phyloP scores from a whole-genome alignment of 2,113 vertebrate species.

The Crotalus tigris region DNA sequence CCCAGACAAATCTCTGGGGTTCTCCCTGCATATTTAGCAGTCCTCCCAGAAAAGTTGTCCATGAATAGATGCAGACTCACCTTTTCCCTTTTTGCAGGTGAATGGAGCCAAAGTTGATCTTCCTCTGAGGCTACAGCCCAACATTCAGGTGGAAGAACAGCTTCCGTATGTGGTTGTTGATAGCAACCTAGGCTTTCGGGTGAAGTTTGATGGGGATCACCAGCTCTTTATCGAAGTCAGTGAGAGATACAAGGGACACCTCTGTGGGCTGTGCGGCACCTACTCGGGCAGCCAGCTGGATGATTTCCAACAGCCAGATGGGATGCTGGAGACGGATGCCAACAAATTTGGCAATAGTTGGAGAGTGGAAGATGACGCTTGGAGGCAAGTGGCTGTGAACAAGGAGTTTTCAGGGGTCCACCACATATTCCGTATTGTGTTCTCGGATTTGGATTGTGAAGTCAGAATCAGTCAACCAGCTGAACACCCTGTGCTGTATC shows the following conservation, averaged over 20 bases:
- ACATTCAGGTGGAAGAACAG: conserved; percentile 29
- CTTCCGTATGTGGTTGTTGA: conserved; percentile 36
- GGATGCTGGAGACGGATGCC: conserved; percentile 41
- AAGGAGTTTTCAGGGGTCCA: background rate
- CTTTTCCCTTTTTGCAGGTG: conserved; percentile 38
- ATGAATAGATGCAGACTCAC: no score
- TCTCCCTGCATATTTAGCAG: background rate
- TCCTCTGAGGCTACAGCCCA: conserved; percentile 27
- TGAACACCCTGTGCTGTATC: background rate
- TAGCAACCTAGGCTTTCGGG: conserved; percentile 47
- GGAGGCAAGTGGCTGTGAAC: conserved; percentile 44
- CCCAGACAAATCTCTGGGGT: background rate
- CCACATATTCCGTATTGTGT: background rate
- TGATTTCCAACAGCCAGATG: conserved; percentile 66
- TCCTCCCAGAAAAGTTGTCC: background rate
- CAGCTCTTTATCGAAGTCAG: conserved; percentile 70
- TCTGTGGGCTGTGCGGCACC: conserved; percentile 82
- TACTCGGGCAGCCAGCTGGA: conserved; percentile 69
- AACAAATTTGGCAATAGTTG: conserved; percentile 68
- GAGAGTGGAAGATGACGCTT: conserved; percentile 47
- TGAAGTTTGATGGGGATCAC: conserved; percentile 63
- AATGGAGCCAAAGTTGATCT: conserved; percentile 39
- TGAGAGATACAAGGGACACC: conserved; percentile 59
- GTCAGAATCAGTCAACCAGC: background rate
- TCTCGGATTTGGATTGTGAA: background rate